Conservation (phyloP, 2,113 vertebrate genomes). For the Microcebus griseorufus region DNA sequence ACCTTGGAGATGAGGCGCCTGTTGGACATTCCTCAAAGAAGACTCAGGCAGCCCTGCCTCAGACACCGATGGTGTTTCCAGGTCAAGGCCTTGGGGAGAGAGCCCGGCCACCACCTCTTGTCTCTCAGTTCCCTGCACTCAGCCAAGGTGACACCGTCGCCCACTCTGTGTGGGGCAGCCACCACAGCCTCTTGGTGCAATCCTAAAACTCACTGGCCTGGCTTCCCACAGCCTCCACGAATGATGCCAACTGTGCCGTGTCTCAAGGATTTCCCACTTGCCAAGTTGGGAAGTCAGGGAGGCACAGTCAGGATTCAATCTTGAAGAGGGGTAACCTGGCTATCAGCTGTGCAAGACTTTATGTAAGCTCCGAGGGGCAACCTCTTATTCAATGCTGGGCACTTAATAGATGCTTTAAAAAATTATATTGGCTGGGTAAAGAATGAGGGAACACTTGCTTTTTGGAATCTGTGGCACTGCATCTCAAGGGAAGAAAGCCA, state of each 20-base stretch:
- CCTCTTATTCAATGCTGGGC: not conserved
- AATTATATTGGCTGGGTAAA: not conserved
- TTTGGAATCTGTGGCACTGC: not conserved
- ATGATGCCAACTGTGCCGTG: accelerated
- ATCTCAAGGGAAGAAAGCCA: not conserved
- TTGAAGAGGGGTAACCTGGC: not conserved
- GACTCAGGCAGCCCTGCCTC: not conserved
- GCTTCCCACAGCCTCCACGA: not conserved
- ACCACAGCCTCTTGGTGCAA: not conserved
- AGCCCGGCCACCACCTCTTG: not conserved
- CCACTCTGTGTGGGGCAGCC: not conserved
- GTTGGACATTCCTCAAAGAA: not conserved
- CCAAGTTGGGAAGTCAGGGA: not conserved
- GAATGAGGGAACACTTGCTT: not conserved
- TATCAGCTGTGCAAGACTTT: not conserved
- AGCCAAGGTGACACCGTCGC: not conserved
- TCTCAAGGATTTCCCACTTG: not conserved
- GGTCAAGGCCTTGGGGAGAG: not conserved
- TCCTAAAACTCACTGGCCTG: not conserved
- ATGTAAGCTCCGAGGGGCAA: not conserved
- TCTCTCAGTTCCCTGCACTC: not conserved
- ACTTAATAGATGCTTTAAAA: not conserved
- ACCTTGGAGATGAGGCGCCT: not conserved
- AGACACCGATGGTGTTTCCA: not conserved
- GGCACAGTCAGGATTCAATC: not conserved